Conservation (phyloP, 1,140 invertebrate species). For the Thalassaphorura encarpata region DNA sequence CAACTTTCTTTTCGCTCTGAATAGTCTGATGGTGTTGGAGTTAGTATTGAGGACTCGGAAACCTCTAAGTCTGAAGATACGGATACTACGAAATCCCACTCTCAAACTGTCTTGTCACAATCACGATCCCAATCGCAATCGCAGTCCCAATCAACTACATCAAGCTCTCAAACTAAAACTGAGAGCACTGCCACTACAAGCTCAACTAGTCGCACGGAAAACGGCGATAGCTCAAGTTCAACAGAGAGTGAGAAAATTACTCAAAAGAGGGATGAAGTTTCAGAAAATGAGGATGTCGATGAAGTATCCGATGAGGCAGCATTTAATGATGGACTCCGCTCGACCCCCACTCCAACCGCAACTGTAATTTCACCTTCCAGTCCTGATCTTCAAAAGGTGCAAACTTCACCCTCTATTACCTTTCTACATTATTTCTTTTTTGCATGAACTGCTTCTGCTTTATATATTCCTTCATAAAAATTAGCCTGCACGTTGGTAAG, state of each 20-base stretch:
- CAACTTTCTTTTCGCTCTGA: background rate
- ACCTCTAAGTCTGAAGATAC: constrained; percentile 24
- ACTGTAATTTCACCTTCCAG: too few species aligned
- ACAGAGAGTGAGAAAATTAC: constrained; percentile 15
- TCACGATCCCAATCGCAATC: constrained; percentile 13
- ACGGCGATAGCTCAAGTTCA: constrained; percentile 5
- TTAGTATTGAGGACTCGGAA: constrained; percentile 28
- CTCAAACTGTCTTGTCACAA: constrained; percentile 19
- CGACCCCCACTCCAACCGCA: too few species aligned
- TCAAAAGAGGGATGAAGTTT: background rate
- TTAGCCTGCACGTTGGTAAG: too few species aligned
- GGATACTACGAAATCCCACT: constrained; percentile 18
- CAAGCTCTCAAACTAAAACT: constrained; percentile 14
- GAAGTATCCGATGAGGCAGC: too few species aligned
- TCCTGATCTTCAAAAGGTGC: too few species aligned
- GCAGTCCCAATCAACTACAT: constrained; percentile 8
- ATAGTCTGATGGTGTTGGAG: constrained; percentile 20
- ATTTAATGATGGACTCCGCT: too few species aligned
- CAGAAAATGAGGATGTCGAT: background rate
- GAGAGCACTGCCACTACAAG: constrained; percentile 10
- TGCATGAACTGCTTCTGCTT: too few species aligned
- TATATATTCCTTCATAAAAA: too few species aligned
- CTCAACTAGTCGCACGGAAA: constrained; percentile 7
- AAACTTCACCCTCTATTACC: too few species aligned
- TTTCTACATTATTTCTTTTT: too few species aligned